These are phyloP conservation scores for Valencia hispanica DNA, from an alignment of 2,797 vertebrate species.

Conservation along the genomic window DNA sequence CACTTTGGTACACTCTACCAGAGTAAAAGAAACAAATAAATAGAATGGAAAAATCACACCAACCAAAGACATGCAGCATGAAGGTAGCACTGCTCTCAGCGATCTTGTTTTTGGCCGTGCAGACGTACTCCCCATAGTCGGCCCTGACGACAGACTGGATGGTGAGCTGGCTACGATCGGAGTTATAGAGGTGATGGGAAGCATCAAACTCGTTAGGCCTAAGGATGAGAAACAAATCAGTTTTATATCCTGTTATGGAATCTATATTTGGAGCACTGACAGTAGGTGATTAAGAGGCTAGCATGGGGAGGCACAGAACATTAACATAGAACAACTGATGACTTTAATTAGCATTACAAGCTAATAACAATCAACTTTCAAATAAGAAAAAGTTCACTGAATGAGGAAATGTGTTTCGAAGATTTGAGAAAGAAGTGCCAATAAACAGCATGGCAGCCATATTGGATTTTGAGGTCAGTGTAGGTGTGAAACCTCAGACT, in stretches of 20 bases:
- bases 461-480: not conserved
- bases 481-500: not conserved
- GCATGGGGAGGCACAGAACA: conserved; percentile 15
- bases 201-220: conserved; percentile 68
- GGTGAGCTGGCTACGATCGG: conserved; percentile 76
- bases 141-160: conserved; percentile 68
- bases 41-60: conserved; percentile 12
- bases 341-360: not conserved
- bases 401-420: not conserved
- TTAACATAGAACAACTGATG: conserved; percentile 5
- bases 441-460: no score
- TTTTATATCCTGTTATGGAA: not conserved
- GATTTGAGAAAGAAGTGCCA: no score
- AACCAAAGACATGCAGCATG: conserved; percentile 78
- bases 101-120: conserved; percentile 79
- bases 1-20: no score
- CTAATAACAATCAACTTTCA: no score
- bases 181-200: conserved; percentile 76
- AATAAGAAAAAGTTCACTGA: no score
- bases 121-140: conserved; percentile 77
- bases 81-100: conserved; percentile 53
- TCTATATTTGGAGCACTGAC: not conserved
- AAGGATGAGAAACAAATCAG: not conserved
- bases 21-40: not conserved
- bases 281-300: not conserved